Conservation (phyloP, 2,888 invertebrate genomes). For the Podabrus alpinus region DNA sequence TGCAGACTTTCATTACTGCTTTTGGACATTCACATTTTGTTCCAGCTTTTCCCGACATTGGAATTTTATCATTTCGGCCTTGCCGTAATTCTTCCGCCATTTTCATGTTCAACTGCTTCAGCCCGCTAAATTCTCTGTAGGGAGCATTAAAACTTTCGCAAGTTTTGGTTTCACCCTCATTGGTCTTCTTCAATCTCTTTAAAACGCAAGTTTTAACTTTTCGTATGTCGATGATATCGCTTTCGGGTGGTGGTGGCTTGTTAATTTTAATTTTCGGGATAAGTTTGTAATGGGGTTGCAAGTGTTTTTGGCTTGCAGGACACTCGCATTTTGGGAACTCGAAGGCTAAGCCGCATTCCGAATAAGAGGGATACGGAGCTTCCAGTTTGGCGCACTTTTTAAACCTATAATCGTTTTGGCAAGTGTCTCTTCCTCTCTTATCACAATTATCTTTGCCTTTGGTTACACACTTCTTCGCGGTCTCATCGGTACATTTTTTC, state of each 20-base stretch:
- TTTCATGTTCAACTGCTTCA: not conserved
- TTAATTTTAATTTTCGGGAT: slow-evolving; percentile 15
- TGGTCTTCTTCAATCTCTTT: not conserved
- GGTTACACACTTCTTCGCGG: not conserved
- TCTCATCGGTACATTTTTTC: not conserved
- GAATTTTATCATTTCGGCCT: not conserved
- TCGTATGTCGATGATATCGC: slow-evolving; percentile 34
- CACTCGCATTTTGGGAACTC: slow-evolving; percentile 39
- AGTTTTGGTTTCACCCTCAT: not conserved
- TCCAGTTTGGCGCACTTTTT: slow-evolving; percentile 38
- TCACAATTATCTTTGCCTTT: not conserved
- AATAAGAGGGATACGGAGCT: slow-evolving; percentile 42
- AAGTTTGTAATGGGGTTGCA: slow-evolving; percentile 41
- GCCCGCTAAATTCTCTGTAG: not conserved
- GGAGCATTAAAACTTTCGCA: not conserved
- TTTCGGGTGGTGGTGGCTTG: slow-evolving; percentile 35
- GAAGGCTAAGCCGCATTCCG: slow-evolving; percentile 38
- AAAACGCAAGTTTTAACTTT: slow-evolving; percentile 38
- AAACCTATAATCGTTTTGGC: not conserved
- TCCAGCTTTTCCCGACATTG: not conserved
- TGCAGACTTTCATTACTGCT: not conserved
- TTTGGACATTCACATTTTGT: not conserved
- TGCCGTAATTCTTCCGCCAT: too few species aligned
- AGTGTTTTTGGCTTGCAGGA: slow-evolving; percentile 23
- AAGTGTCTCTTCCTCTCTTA: not conserved